Base-by-base conservation (phyloP, 2,797 vertebrate genomes). In the Borostomias antarcticus region DNA sequence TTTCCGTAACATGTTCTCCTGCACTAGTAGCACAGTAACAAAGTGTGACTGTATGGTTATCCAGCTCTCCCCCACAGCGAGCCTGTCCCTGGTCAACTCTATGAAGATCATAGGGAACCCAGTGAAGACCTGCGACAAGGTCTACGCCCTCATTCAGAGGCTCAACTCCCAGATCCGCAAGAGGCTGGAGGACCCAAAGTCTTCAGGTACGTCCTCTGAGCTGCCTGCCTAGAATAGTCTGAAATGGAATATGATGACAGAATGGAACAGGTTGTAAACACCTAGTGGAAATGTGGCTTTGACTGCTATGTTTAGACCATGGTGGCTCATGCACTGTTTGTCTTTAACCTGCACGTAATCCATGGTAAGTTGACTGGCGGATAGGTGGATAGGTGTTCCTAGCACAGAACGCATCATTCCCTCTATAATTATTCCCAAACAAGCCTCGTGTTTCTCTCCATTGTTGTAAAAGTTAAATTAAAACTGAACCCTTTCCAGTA, bases 51-150 rank as follows among this genome's bases (percentile, higher is more conserved):
- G 23, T 60, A 5, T 9, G 29, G 9, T 25, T n/a, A n/a, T 75
- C 2, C 70, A 95, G 95, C 85, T 96, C 77, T 93, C 94, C 33
- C 93, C 95, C 15, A 95, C 94, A 37, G 78, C 86, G 73, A 95
- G 95, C 23, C 69, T 85, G 5, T 95, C 95, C 13, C 77, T 96
- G 58, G 74, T 93, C 40, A 95, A 91, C 79, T 95, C 94, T 70
- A 96, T 96, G 93, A 82, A 80, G 1, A 53, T 92, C 43, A 93
- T 95, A 70, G 86, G 89, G 81, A 96, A 96, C 74, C 94, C 94
- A 0, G 94, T 95, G 43, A 91, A 84, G 62, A 92, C 93, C 51
- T 96, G 94, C 78, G 92, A 95, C 79, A 83, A 89, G 56, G 93
- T 96, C 63, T 94, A 94, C 73, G 58, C 84, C 62, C 82, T 95